Base-by-base conservation (phyloP, 2,888 invertebrate genomes). In the Matsumyia berberina region DNA sequence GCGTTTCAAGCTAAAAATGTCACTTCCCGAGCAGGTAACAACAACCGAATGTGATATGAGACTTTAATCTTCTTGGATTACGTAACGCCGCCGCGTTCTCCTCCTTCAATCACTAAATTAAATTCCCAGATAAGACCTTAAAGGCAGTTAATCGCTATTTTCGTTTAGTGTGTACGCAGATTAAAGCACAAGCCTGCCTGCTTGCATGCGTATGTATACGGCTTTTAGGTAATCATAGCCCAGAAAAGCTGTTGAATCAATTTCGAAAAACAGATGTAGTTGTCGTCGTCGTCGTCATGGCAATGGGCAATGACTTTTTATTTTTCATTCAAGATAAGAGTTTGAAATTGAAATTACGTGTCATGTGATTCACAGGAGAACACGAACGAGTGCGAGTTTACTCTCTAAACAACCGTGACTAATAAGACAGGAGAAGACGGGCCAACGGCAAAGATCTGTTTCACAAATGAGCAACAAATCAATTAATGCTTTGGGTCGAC, bases 321-420 rank as follows among this genome's bases (percentile, higher is more conserved):
- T 55, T 64, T 57, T 46, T 29, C 37, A 35, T 69, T 64, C 12
- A 17, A 62, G 81, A 81, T 81, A 76, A 81, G 64, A 64, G 33
- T 51, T 66, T 37, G 15, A 31, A 53, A 74, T 49, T 37, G 55
- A 37, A 76, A 57, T 42, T 42, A 44, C 29, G 74, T 49, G 57
- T 70, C 81, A 81, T 81, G 76, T 81, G 81, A 81, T 70, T 51
- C 42, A 57, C 37, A 49, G 19, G 15, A 33, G 12, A 42, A 19
- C 17, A 39, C 37, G 29, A 29, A 24, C 24, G 24, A 24, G 24
- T 24, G 4, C 24, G 24, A 24, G 24, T 24, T 24, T 24, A 24
- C 60, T 44, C 42, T 33, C 1, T 31, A 51, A 37, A 35, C 12
- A 29, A 66, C 37, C 35, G n/a, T 51, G 66, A 66, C 51, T 66